Percentiles rank a stretch among this genome's conserved stretches.
Conservation (phyloP, 2,113 vertebrate genomes). For the Eidolon helvum region DNA sequence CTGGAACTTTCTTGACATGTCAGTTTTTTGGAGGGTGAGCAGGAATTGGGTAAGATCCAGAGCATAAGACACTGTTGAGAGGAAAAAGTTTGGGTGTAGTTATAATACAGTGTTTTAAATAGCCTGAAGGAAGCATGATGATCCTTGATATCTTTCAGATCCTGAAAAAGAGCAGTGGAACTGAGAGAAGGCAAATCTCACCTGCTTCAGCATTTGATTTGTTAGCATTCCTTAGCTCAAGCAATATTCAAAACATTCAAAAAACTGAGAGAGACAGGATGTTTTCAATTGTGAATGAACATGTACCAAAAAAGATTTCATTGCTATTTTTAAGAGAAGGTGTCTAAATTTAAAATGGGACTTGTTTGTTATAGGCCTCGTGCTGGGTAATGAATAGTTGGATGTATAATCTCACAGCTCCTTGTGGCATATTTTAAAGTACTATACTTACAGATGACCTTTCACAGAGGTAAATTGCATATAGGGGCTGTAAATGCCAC, state of each 20-base stretch:
- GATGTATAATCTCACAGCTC: neutral
- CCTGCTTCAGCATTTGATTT: neutral
- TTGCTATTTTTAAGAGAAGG: neutral
- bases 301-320: neutral
- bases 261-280: neutral
- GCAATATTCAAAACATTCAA: neutral
- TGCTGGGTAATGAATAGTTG: neutral
- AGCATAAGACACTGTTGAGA: neutral
- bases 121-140: neutral
- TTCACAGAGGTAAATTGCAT: conserved; percentile 59
- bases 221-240: neutral
- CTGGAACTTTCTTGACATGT: neutral
- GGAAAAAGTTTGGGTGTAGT: neutral
- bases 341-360: neutral
- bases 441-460: conserved; percentile 53
- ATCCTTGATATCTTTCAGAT: neutral
- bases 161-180: neutral
- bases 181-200: neutral
- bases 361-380: neutral
- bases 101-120: neutral
- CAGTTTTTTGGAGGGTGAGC: accelerated
- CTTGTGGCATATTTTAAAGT: conserved; percentile 45
- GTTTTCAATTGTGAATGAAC: neutral
- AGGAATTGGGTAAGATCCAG: neutral
- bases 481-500: conserved; percentile 26